Percentiles rank a stretch among this genome's conserved stretches.
phyloP scores from a whole-genome alignment of 2,797 vertebrate genomes.

The Hydrophis major region DNA sequence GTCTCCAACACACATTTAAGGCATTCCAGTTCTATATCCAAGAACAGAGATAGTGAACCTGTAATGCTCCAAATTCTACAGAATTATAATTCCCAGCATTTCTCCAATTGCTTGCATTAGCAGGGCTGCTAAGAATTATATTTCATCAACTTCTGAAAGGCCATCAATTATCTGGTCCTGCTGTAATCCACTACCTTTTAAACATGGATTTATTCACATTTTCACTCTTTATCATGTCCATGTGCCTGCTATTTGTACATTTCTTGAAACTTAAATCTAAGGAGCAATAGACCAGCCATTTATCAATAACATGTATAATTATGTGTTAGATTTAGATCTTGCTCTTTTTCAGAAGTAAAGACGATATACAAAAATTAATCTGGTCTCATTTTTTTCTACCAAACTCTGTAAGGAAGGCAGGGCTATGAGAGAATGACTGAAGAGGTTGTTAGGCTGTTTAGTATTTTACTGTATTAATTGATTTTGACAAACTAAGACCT shows the following conservation, averaged over 20 bases:
- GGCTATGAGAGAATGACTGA: neutral
- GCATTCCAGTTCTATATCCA: neutral
- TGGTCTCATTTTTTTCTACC: neutral
- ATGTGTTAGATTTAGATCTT: neutral
- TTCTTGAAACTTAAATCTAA: neutral
- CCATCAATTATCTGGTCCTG: neutral
- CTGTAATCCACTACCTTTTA: neutral
- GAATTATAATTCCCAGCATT: neutral
- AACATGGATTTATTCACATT: neutral
- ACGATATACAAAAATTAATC: neutral
- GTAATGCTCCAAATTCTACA: neutral
- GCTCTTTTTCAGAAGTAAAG: neutral
- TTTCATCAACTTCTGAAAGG: neutral
- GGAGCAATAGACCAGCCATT: neutral
- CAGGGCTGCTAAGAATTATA: neutral
- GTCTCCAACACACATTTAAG: neutral
- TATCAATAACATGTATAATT: neutral
- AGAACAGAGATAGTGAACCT: neutral
- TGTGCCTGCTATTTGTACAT: neutral
- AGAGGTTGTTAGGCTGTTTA: slow-evolving; percentile 5
- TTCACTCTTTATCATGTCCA: neutral
- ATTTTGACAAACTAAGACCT: neutral
- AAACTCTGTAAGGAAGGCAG: neutral
- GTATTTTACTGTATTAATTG: slow-evolving; percentile 19
- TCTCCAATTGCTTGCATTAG: neutral